phyloP scores from a whole-genome alignment of 2,888 invertebrate species.

The Mimumesa dahlbomi region DNA sequence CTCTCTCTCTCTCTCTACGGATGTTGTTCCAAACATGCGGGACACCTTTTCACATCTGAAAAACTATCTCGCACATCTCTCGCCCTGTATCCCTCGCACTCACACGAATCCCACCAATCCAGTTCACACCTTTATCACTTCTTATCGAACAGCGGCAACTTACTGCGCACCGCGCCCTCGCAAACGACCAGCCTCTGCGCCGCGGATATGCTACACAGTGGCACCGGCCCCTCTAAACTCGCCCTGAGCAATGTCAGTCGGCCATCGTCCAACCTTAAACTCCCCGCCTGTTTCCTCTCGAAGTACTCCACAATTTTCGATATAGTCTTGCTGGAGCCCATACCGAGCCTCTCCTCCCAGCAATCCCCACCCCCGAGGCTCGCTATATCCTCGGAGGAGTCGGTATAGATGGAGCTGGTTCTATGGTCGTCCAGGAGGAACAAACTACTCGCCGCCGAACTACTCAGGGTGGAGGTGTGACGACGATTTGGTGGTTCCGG shows the following conservation, averaged over 20 bases:
- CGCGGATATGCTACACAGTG: slow-evolving; percentile 81
- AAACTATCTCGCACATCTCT: no score
- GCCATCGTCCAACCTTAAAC: slow-evolving; percentile 71
- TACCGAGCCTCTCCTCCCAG: slow-evolving; percentile 85
- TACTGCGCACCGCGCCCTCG: slow-evolving; percentile 93
- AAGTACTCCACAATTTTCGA: slow-evolving; percentile 94
- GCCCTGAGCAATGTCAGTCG: slow-evolving; percentile 75
- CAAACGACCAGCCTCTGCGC: slow-evolving; percentile 88
- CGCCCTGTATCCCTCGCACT: no score
- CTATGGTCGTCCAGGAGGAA: slow-evolving; percentile 84
- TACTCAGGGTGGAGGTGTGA: slow-evolving; percentile 80
- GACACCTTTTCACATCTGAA: no score
- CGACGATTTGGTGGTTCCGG: slow-evolving; percentile 78
- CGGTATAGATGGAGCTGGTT: slow-evolving; percentile 91
- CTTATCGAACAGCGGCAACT: slow-evolving; percentile 92
- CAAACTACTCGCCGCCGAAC: slow-evolving; percentile 82
- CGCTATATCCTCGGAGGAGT: slow-evolving; percentile 92
- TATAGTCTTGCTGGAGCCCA: slow-evolving; percentile 82
- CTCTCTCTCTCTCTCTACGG: no score
- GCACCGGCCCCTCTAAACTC: slow-evolving; percentile 76
- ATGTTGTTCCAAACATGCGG: no score
- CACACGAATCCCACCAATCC: no score
- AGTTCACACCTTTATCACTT: slow-evolving; percentile 80
- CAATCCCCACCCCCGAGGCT: slow-evolving; percentile 90
- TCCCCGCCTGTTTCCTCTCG: slow-evolving; percentile 85